phyloP scores from a whole-genome alignment of 1,140 invertebrate genomes.

The Oreohelix idahoensis region DNA sequence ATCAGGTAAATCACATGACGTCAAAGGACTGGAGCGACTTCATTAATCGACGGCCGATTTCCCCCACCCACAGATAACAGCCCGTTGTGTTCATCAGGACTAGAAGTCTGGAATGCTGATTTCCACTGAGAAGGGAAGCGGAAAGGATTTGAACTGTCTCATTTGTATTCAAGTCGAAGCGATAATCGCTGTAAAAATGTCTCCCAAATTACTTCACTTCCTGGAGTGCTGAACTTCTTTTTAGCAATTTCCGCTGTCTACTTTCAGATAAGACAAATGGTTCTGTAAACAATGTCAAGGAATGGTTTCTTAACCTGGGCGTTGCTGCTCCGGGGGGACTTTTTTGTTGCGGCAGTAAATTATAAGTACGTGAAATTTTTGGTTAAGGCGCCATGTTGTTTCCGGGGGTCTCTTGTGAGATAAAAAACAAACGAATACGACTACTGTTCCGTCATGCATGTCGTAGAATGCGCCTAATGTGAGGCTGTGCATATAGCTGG shows the following conservation, averaged over 20 bases:
- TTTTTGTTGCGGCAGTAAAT: too few relatives aligned
- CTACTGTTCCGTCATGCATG: too few relatives aligned
- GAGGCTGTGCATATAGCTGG: too few relatives aligned
- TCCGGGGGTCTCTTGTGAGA: too few relatives aligned
- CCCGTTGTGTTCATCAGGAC: too few relatives aligned
- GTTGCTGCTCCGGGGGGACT: too few relatives aligned
- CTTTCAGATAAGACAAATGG: neutral
- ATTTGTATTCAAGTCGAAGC: neutral
- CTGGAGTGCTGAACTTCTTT: neutral
- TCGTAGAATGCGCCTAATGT: too few relatives aligned
- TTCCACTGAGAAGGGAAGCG: neutral
- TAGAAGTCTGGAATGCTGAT: neutral
- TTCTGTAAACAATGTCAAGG: too few relatives aligned
- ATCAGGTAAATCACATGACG: neutral
- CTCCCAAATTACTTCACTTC: neutral
- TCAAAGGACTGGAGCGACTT: neutral
- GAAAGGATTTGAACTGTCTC: neutral
- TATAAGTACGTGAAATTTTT: too few relatives aligned
- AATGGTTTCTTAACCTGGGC: too few relatives aligned
- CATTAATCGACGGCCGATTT: neutral
- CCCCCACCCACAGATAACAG: neutral
- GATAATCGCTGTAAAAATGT: neutral
- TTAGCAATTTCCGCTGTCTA: neutral
- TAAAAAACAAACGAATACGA: too few relatives aligned
- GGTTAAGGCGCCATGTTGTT: too few relatives aligned